phyloP scores from a whole-genome alignment of 1,140 invertebrate species.

The Papilio aristodemus region DNA sequence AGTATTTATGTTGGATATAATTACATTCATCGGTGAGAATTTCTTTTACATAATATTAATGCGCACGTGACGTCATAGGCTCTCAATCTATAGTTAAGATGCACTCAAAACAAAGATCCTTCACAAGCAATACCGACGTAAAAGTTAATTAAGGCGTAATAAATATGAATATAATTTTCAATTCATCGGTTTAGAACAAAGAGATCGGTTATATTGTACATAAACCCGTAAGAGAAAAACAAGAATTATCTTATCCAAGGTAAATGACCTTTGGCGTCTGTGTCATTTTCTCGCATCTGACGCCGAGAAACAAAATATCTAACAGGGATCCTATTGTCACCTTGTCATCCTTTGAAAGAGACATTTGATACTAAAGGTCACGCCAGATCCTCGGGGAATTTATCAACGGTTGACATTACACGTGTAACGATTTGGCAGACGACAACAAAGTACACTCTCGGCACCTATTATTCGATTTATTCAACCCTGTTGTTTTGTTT shows the following conservation, averaged over 20 bases:
- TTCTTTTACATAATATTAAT: not conserved
- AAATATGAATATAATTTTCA: slow-evolving; percentile 18
- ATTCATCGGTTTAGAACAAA: slow-evolving; percentile 20
- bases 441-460: not conserved
- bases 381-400: slow-evolving; percentile 31
- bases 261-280: slow-evolving; percentile 43
- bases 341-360: slow-evolving; percentile 41
- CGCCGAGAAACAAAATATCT: slow-evolving; percentile 44
- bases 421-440: slow-evolving; percentile 8
- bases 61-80: not conserved
- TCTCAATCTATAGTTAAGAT: not conserved
- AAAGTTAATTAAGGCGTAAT: slow-evolving; percentile 15
- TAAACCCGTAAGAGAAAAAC: slow-evolving; percentile 44
- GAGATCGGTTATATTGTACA: not conserved
- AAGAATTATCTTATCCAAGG: slow-evolving; percentile 49
- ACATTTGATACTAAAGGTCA: slow-evolving; percentile 35
- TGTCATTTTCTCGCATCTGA: slow-evolving; percentile 43
- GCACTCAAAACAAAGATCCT: not conserved
- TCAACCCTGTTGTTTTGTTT: not conserved
- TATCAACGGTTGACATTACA: slow-evolving; percentile 30
- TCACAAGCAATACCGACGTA: not conserved
- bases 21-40: too few species aligned
- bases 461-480: not conserved
- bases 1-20: too few species aligned
- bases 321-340: slow-evolving; percentile 39